Conservation (phyloP, 2,113 vertebrate species). For the Nematolebias whitei region DNA sequence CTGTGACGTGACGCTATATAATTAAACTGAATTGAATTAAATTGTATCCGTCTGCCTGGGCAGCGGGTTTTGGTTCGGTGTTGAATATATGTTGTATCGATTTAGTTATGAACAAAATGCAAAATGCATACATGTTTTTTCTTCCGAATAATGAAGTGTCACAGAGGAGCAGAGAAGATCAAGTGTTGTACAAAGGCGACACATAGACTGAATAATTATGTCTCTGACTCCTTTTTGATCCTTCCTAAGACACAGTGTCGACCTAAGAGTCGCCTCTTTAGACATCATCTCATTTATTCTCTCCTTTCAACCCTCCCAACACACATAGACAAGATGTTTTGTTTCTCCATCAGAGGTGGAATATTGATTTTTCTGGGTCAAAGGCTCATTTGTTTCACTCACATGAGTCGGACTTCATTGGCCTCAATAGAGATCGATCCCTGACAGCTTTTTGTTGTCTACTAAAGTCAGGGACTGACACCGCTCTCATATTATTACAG, state of each 20-base stretch:
- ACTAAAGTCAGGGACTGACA: slow-evolving; percentile 16
- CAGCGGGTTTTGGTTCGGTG: no score
- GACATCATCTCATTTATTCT: slow-evolving; percentile 18
- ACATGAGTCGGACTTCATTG: slow-evolving; percentile 1
- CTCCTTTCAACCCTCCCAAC: background rate
- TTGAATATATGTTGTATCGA: no score
- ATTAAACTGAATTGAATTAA: no score
- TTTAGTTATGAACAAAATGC: no score
- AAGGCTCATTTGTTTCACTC: slow-evolving; percentile 1
- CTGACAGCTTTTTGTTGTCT: background rate
- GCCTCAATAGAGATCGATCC: slow-evolving; percentile 20
- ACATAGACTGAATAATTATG: background rate
- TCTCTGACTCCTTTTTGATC: background rate
- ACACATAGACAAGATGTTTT: background rate
- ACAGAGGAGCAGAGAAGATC: background rate
- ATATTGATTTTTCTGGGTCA: slow-evolving; percentile 24
- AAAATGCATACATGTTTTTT: no score
- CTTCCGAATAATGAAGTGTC: background rate
- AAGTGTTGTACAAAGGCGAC: background rate
- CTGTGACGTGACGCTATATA: no score
- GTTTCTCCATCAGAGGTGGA: slow-evolving; percentile 11
- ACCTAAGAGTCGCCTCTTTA: slow-evolving; percentile 20
- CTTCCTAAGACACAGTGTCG: background rate
- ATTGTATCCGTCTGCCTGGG: no score
- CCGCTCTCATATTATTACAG: slow-evolving; percentile 8